A percentile compares a stretch with the other conserved stretches of the same genome.
Evolutionary conservation across 1,140 invertebrate genomes (phyloP).

Genomic region (Lepidurus apus): DNA sequence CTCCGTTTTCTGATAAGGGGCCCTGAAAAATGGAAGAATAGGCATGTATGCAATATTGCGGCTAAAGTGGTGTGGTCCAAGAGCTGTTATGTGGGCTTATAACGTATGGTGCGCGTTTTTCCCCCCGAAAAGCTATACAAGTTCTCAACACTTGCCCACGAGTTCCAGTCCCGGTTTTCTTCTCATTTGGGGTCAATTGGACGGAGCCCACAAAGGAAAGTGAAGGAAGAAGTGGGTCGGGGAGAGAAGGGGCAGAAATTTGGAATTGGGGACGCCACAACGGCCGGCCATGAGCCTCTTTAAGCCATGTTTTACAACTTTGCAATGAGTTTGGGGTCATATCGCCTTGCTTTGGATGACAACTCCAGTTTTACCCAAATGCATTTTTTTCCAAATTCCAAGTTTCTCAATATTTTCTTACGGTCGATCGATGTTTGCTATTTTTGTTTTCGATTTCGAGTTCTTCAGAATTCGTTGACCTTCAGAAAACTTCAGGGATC

Average conservation of each 20-base stretch:
- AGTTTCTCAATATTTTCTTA: too few species aligned
- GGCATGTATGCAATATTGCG: neutral
- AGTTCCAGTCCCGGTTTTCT: conserved; percentile 18
- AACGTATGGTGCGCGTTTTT: neutral
- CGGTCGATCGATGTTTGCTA: too few species aligned
- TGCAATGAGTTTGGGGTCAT: neutral
- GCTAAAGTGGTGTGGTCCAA: neutral
- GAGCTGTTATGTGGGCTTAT: neutral
- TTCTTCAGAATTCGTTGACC: too few species aligned
- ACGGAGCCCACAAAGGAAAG: conserved; percentile 20
- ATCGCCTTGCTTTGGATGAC: neutral
- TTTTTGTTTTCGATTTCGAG: neutral
- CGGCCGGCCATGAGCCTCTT: conserved; percentile 10
- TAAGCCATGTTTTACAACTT: neutral
- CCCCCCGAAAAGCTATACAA: neutral
- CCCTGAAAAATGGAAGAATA: neutral
- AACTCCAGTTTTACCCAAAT: neutral
- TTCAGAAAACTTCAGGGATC: too few species aligned
- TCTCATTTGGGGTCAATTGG: conserved; percentile 11
- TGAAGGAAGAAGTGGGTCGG: conserved; percentile 17
- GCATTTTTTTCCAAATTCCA: neutral
- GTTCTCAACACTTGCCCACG: neutral
- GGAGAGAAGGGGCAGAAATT: conserved; percentile 15
- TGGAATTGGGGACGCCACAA: neutral
- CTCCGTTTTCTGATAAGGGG: conserved; percentile 32